Base-by-base conservation (phyloP, 2,797 vertebrate species). In the Microcaecilia unicolor region DNA sequence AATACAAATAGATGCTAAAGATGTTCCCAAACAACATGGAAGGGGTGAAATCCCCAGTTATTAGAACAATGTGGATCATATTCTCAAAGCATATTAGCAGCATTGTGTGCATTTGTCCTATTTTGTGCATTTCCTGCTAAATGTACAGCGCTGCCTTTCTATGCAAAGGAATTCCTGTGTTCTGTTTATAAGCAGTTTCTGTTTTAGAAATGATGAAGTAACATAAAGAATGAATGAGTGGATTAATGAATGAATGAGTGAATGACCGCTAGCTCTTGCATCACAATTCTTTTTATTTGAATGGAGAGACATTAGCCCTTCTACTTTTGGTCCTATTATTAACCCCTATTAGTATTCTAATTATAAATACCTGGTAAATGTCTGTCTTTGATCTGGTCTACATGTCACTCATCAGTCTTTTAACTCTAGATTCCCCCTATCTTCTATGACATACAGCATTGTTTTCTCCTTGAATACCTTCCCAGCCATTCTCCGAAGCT, bases 391-490 rank as follows among this genome's bases (percentile, higher is more conserved):
- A 84, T 84, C 72, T 75, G 22, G 39, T 19, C 51, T 3, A 15
- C 60, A 44, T 74, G 70, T 79, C 81, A 83, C 55, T 85, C 76
- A 80, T 26, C 52, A 63, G 62, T 61, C 74, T 78, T 77, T 84
- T 73, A 75, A 69, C 34, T 59, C 39, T 42, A 58, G 67, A 47
- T 63, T 62, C 58, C 64, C 64, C 51, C 66, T 78, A 60, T 69
- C 52, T 49, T 37, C 55, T 61, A 56, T 72, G 78, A 79, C 72
- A 44, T 84, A 70, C 55, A 28, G 61, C 60, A 80, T 86, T 86
- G 78, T 84, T 58, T 57, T 54, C 34, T 32, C 20, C 33, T 58
- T 80, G 72, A 83, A 84, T 78, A 61, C 67, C 51, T 63, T 37
- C 42, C 59, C 58, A 41, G 52, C 71, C 58, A 38, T 37, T 79